Conservation (phyloP, 2,797 vertebrate species). For the Anabacerthia variegaticeps region DNA sequence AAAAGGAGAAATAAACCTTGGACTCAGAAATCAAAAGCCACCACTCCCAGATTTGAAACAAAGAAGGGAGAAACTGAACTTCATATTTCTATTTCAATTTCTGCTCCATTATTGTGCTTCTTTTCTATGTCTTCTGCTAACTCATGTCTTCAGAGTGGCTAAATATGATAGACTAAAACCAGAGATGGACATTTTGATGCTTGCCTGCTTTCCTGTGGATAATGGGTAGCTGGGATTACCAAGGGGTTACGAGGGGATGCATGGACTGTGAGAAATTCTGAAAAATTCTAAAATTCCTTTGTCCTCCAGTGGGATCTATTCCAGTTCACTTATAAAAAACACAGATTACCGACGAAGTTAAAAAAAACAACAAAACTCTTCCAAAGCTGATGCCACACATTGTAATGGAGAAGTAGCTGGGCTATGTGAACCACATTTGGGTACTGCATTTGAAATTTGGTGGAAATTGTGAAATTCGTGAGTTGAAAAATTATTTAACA, state of each 20-base stretch:
- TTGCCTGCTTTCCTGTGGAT: background rate
- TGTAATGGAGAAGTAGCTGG: background rate
- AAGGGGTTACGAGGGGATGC: fast-evolving
- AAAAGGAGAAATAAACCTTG: background rate
- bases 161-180: background rate
- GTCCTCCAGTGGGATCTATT: background rate
- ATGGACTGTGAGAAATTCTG: background rate
- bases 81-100: background rate
- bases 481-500: background rate
- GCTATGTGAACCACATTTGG: background rate
- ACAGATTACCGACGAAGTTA: background rate
- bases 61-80: background rate
- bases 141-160: background rate
- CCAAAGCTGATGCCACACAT: background rate
- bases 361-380: background rate
- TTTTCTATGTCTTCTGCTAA: background rate
- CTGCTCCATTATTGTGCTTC: background rate
- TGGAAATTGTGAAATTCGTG: background rate
- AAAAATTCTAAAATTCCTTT: background rate
- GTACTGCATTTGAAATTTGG: background rate
- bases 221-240: background rate
- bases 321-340: background rate
- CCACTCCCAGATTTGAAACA: background rate
- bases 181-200: background rate
- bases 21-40: background rate